Base-by-base conservation (phyloP, 2,797 vertebrate genomes). In the Crenuchus spilurus region DNA sequence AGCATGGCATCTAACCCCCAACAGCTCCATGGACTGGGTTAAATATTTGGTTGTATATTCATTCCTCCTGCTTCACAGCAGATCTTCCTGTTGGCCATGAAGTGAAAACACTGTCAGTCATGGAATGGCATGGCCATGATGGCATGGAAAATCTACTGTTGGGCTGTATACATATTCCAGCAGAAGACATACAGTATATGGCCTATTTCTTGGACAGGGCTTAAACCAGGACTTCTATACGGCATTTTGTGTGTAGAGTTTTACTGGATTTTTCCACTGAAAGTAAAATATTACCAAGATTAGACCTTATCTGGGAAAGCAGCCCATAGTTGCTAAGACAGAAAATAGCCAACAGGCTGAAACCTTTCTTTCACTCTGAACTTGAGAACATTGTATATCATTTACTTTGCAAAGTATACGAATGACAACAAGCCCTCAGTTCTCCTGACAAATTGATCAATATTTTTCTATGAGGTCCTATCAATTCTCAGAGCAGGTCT, bases 401-500 rank as follows among this genome's bases (percentile, higher is more conserved):
- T 62, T 30, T 42, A 10, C 20, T 13, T 62, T 62, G 60, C 60
- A 26, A 24, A 26, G 60, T 14, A 16, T 33, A 41, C 60, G 8
- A 16, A 14, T 62, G 37, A 62, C 22, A 63, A n/a, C 39, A 44
- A 44, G 28, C 14, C 37, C 37, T 6, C 3, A 24, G 22, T 6
- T 28, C 39, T 63, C 37, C 10, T 63, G 13, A n/a, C 39, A 44
- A 63, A 63, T 30, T 3, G 14, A 63, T 63, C 60, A 63, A 37
- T 51, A 54, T 22, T 30, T 46, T 52, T 33, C 46, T 46, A 48
- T 33, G 44, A 67, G 30, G 22, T 35, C 22, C 28, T 35, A 67
- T 52, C 64, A 54, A 35, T 67, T 33, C 64, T 28, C 44, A 30
- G 20, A 52, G 49, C n/a, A 26, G 30, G 46, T 13, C 64, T 52